Base-by-base conservation (phyloP, 1,140 invertebrate species). In the Calliopsis andreniformis region DNA sequence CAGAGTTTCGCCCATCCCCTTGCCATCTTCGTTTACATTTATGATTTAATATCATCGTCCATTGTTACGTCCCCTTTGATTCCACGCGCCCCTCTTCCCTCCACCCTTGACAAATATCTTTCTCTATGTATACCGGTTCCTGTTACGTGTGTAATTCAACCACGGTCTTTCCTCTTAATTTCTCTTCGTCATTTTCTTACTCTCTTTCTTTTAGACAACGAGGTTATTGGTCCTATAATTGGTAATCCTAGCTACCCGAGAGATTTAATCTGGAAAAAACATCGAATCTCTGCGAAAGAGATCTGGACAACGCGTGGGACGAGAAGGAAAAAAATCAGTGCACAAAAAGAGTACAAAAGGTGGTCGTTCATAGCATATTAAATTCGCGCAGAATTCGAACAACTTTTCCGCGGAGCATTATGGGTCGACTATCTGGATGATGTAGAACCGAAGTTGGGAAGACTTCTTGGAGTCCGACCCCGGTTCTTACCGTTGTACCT, bases 391-490 rank as follows among this genome's bases (percentile, higher is more conserved):
- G 86, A 90, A 89, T 89, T 88, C 87, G 86, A 85, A 49, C 47
- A 90, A 91, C 81, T 91, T 91, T 91, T 89, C 83, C 86, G 56
- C 85, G 72, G 35, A 82, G 83, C 83, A 88, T 90, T 89, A 91
- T 85, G 86, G 85, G 84, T 80, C 84, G 79, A 84, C 87, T 90
- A 89, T 89, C 85, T 80, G 84, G 85, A 90, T 92, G 91, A 91
- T 91, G 89, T 92, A 92, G 88, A 87, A 88, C 87, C 89, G 59
- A 91, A 92, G 89, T 91, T 91, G 82, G 80, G 61, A 87, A 87
- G 86, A 80, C 84, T 83, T 79, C 78, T 71, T 55, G 82, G 76
- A 76, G 81, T 76, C 76, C 53, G 78, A 73, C 66, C 59, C 62
- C 62, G 61, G 39, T 67, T 80, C 70, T 68, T 59, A 67, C 58